Conservation (phyloP, 2,797 vertebrate genomes). For the Morelia viridis region DNA sequence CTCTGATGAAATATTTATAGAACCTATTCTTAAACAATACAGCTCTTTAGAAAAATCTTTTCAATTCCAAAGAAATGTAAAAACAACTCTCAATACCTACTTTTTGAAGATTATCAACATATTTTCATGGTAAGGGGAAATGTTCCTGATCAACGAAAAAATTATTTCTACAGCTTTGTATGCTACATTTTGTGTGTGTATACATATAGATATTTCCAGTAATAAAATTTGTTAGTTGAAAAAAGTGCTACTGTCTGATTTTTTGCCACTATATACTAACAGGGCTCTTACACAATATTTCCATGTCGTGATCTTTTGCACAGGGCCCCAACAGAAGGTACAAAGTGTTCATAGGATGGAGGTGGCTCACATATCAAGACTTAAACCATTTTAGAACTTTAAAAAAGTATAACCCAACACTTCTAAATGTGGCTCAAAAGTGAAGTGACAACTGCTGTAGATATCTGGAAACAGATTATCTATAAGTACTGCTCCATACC, state of each 20-base stretch:
- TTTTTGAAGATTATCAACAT: not conserved
- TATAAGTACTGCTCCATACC: not conserved
- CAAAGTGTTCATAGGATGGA: not conserved
- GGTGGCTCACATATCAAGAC: not conserved
- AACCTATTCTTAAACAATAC: not conserved
- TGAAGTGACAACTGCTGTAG: not conserved
- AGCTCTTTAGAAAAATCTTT: not conserved
- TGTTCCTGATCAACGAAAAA: not conserved
- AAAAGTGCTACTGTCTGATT: not conserved
- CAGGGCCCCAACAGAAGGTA: not conserved
- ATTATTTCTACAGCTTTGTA: not conserved
- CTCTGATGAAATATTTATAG: not conserved
- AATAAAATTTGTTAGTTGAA: not conserved
- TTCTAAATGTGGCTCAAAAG: not conserved
- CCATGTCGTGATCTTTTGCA: not conserved
- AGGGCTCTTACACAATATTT: not conserved
- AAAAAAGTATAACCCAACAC: not conserved
- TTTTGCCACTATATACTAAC: not conserved
- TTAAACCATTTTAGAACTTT: not conserved
- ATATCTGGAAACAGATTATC: not conserved
- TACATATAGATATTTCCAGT: not conserved
- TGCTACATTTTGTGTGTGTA: not conserved
- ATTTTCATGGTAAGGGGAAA: not conserved
- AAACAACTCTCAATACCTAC: not conserved
- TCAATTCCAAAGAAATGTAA: not conserved